phyloP scores from a whole-genome alignment of 1,140 invertebrate species.

The Plectrocnemia conspersa region DNA sequence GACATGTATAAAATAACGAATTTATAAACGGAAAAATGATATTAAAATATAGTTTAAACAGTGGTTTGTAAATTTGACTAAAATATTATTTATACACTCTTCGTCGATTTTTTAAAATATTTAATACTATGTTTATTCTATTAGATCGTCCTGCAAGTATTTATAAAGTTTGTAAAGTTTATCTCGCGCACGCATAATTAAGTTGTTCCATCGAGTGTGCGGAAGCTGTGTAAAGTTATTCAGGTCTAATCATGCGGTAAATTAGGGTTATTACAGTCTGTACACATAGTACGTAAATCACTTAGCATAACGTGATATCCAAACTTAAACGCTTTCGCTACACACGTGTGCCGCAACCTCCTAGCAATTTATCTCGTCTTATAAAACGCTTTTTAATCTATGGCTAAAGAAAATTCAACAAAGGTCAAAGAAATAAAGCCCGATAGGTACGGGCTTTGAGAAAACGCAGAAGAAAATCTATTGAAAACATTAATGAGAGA shows the following conservation, averaged over 20 bases:
- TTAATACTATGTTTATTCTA: too few species aligned
- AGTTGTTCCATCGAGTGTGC: slow-evolving; percentile 25
- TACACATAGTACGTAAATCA: slow-evolving; percentile 31
- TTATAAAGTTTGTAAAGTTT: slow-evolving; percentile 13
- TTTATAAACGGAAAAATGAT: too few species aligned
- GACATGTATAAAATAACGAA: too few species aligned
- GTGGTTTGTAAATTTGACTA: too few species aligned
- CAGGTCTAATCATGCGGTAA: slow-evolving; percentile 34
- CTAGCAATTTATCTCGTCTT: neutral
- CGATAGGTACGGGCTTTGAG: neutral
- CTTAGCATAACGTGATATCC: slow-evolving; percentile 31
- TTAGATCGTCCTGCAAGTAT: too few species aligned
- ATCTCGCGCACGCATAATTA: slow-evolving; percentile 23
- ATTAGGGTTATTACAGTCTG: slow-evolving; percentile 32
- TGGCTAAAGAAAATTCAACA: neutral
- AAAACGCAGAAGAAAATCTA: neutral
- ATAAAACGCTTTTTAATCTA: neutral
- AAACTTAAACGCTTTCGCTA: slow-evolving; percentile 18
- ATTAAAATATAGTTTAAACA: too few species aligned
- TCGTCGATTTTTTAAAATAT: too few species aligned
- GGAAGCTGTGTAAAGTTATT: slow-evolving; percentile 29
- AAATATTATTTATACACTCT: too few species aligned
- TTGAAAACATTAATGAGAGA: neutral
- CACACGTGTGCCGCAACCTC: neutral
- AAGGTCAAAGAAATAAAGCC: neutral